phyloP scores from a whole-genome alignment of 2,113 vertebrate genomes.

The Paratilapia polleni region DNA sequence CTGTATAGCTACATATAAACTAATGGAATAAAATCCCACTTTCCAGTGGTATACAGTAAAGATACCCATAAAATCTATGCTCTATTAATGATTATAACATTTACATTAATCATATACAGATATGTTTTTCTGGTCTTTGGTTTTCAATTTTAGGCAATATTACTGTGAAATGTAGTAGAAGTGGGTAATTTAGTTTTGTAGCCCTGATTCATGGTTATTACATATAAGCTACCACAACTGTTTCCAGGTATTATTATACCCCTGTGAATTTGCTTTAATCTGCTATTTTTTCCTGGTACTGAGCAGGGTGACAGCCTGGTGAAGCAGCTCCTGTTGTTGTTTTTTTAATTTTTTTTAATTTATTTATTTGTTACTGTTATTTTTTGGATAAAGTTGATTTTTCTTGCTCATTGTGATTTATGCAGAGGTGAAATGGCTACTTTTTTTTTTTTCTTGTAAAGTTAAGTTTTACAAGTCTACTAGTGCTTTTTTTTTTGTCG shows the following conservation, averaged over 20 bases:
- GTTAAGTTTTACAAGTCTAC: neutral
- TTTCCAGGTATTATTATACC: neutral
- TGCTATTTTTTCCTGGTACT: neutral
- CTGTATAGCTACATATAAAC: neutral
- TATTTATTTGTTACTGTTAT: no score
- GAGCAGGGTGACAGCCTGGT: rapidly evolving
- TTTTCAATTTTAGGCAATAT: neutral
- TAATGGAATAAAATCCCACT: neutral
- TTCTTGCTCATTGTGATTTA: neutral
- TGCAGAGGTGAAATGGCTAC: neutral
- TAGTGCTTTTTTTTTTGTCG: rapidly evolving
- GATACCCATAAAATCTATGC: neutral
- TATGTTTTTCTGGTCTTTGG: neutral
- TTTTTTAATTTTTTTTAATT: no score
- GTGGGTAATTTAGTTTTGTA: neutral
- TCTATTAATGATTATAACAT: neutral
- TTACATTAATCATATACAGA: neutral
- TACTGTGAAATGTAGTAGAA: neutral
- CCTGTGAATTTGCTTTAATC: neutral
- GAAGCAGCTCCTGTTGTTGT: neutral
- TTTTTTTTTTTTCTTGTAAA: neutral
- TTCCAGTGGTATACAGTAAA: neutral
- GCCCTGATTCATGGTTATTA: neutral
- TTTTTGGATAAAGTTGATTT: rapidly evolving
- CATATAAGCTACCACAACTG: neutral